Evolutionary conservation across 2,113 vertebrate genomes (phyloP).

Genomic region (Anhinga anhinga): DNA sequence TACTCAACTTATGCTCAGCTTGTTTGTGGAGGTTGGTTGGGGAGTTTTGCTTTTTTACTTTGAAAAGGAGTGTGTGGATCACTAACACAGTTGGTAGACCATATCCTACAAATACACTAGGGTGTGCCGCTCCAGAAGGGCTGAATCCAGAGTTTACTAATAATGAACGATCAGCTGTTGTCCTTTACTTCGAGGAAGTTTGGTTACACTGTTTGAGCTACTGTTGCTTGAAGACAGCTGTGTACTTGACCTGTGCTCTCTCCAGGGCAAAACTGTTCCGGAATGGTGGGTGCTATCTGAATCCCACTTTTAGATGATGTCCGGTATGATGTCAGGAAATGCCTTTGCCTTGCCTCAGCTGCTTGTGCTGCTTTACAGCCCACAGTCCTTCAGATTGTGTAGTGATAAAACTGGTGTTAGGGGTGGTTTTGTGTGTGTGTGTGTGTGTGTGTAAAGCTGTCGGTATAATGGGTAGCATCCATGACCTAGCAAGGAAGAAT

Average conservation of each 20-base stretch:
- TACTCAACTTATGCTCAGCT: background rate
- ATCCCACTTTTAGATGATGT: background rate
- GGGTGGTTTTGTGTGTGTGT: background rate
- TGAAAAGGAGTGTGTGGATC: background rate
- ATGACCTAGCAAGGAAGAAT: background rate
- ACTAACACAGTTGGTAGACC: rapidly evolving
- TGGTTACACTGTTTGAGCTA: background rate
- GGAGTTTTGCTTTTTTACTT: background rate
- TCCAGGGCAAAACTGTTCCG: background rate
- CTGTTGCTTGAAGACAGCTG: background rate
- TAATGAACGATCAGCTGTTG: background rate
- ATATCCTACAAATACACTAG: rapidly evolving
- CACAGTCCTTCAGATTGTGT: background rate
- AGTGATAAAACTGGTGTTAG: background rate
- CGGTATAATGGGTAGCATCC: background rate
- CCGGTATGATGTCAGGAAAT: background rate
- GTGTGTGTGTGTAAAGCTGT: background rate
- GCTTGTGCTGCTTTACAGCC: background rate
- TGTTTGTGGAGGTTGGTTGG: background rate
- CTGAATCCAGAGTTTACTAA: background rate
- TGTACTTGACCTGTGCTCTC: background rate
- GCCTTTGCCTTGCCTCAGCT: background rate
- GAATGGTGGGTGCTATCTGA: background rate
- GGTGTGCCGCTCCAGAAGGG: background rate
- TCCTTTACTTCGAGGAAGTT: background rate